phyloP scores from a whole-genome alignment of 2,797 vertebrate genomes.

The Pseudochirops corinnae region DNA sequence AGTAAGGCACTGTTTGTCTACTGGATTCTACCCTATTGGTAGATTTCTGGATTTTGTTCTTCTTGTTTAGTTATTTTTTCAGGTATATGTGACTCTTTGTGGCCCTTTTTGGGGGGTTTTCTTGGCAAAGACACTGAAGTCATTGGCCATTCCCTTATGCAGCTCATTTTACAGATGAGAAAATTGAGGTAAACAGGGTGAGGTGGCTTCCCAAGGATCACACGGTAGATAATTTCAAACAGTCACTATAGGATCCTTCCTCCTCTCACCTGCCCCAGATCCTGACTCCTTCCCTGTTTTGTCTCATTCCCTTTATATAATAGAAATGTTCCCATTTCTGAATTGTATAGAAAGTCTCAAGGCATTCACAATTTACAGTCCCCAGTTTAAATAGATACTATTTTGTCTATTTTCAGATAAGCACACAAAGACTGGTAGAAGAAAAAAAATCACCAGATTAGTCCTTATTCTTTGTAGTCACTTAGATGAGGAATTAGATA shows the following conservation, averaged over 20 bases:
- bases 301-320: not conserved
- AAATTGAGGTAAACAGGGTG: not conserved
- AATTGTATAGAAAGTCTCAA: not conserved
- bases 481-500: constrained; percentile 47
- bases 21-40: not conserved
- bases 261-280: not conserved
- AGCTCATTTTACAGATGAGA: not conserved
- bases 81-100: not conserved
- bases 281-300: not conserved
- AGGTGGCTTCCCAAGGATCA: not conserved
- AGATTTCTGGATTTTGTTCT: not conserved
- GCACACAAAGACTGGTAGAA: not conserved
- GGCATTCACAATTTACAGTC: not conserved
- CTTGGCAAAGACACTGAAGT: not conserved
- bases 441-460: constrained; percentile 16
- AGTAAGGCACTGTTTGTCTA: not conserved
- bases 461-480: constrained; percentile 31
- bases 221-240: not conserved
- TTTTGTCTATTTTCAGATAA: not conserved
- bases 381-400: not conserved
- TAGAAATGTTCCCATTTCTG: not conserved
- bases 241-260: not conserved
- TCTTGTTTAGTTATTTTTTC: not conserved
- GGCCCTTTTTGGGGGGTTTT: not conserved
- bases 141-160: not conserved